These are phyloP conservation scores for Diadumene lineata DNA, from an alignment of 92 coral and sea anemone species.

Conservation along the genomic window DNA sequence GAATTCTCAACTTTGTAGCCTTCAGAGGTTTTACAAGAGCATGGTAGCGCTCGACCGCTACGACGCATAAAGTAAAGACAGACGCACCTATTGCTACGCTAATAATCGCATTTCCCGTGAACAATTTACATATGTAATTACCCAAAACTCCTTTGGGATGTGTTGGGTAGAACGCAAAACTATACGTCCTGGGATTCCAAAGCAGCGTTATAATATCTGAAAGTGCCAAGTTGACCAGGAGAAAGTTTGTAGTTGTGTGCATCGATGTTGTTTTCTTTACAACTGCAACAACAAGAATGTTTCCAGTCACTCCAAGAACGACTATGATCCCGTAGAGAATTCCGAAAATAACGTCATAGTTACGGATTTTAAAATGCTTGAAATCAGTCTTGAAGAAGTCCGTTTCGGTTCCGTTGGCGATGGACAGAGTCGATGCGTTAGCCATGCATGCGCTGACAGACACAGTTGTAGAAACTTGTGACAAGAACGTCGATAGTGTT, in stretches of 20 bases:
- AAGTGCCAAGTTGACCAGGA: conserved; percentile 61
- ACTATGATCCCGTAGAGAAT: conserved; percentile 41
- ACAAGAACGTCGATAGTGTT: too few relatives aligned
- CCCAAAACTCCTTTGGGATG: conserved; percentile 66
- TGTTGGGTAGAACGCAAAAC: conserved; percentile 51
- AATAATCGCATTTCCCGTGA: conserved; percentile 73
- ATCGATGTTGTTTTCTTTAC: conserved; percentile 52
- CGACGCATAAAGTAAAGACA: conserved; percentile 48
- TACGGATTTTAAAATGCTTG: conserved; percentile 37
- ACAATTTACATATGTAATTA: conserved; percentile 62
- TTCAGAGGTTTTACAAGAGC: conserved; percentile 71
- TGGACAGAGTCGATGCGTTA: neutral
- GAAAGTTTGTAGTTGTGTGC: conserved; percentile 66
- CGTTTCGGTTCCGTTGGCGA: neutral
- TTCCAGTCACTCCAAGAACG: conserved; percentile 50
- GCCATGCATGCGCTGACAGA: neutral
- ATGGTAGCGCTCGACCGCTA: conserved; percentile 76
- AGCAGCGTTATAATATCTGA: conserved; percentile 56
- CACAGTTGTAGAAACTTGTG: too few relatives aligned
- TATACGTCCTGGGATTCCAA: conserved; percentile 70
- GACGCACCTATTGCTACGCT: conserved; percentile 69
- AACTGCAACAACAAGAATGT: conserved; percentile 51
- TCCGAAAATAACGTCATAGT: conserved; percentile 46
- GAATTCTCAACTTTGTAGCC: conserved; percentile 28
- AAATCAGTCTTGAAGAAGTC: too few relatives aligned